These are phyloP conservation scores for Tipula unca DNA, from an alignment of 2,888 invertebrate species.

Conservation along the genomic window DNA sequence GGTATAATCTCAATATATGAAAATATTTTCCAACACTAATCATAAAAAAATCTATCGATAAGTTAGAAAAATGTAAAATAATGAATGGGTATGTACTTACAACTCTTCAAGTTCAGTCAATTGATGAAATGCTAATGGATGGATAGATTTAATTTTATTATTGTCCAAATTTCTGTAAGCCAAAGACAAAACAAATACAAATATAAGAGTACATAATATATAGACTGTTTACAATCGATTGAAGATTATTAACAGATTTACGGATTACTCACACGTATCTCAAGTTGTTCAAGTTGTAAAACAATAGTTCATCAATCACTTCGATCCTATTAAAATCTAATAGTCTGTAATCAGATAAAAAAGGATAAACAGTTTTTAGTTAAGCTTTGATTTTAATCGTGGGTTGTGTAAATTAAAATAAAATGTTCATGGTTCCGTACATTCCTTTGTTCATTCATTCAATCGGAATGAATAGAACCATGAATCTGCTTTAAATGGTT, in stretches of 20 bases:
- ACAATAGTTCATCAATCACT: conserved; percentile 41
- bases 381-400: too few relatives aligned
- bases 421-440: too few relatives aligned
- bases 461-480: too few relatives aligned
- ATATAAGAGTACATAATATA: too few relatives aligned
- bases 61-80: neutral
- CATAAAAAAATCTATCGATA: neutral
- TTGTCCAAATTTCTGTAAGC: conserved; percentile 33
- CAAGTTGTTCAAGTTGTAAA: conserved; percentile 41
- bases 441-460: too few relatives aligned
- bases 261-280: conserved; percentile 43
- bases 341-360: conserved; percentile 34
- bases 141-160: conserved; percentile 43
- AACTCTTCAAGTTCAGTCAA: conserved; percentile 43
- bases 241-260: neutral
- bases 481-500: too few relatives aligned
- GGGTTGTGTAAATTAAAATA: too few relatives aligned
- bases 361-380: too few relatives aligned
- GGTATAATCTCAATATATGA: neutral
- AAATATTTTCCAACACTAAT: neutral
- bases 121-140: conserved; percentile 42
- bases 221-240: neutral
- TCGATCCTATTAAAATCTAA: conserved; percentile 43
- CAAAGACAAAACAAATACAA: neutral
- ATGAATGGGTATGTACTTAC: conserved; percentile 41